A percentile compares a stretch with the other conserved stretches of the same genome.
These are phyloP conservation scores for Ascidia mentula DNA, from an alignment of 23 tunicate species.

Conservation along the genomic window DNA sequence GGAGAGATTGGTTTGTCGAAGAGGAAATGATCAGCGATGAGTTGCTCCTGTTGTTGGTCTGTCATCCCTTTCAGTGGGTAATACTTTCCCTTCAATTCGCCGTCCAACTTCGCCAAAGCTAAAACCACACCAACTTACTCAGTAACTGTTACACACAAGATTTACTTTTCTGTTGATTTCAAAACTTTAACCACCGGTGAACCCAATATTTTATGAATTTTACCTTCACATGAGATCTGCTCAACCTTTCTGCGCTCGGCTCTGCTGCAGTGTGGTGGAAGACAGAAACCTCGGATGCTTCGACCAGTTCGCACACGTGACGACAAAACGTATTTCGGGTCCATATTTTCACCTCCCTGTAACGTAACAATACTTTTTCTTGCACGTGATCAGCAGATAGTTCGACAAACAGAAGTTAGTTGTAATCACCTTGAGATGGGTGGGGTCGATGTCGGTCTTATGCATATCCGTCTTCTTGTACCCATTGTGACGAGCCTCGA, in stretches of 20 bases:
- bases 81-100: conserved; percentile 88
- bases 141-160: too few species aligned
- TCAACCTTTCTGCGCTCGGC: conserved; percentile 95
- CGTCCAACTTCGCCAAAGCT: conserved; percentile 84
- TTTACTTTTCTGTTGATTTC: too few species aligned
- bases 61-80: conserved; percentile 87
- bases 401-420: background rate
- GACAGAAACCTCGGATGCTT: conserved; percentile 87
- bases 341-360: conserved; percentile 83
- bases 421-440: conserved; percentile 32
- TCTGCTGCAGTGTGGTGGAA: conserved; percentile 92
- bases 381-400: background rate
- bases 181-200: too few species aligned
- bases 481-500: conserved; percentile 90
- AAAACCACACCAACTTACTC: background rate
- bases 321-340: conserved; percentile 93
- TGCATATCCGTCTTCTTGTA: conserved; percentile 81
- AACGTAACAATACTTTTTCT: background rate
- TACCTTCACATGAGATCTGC: conserved; percentile 50
- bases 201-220: background rate
- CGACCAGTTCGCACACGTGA: conserved; percentile 98
- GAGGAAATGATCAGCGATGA: conserved; percentile 78
- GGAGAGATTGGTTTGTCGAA: conserved; percentile 94
- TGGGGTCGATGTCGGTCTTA: conserved; percentile 86
- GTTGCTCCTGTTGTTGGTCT: conserved; percentile 81